Evolutionary conservation across 1,140 invertebrate genomes (phyloP), one percentile per base, ranked within the genome.

Genomic region (Drosophila bocki): DNA sequence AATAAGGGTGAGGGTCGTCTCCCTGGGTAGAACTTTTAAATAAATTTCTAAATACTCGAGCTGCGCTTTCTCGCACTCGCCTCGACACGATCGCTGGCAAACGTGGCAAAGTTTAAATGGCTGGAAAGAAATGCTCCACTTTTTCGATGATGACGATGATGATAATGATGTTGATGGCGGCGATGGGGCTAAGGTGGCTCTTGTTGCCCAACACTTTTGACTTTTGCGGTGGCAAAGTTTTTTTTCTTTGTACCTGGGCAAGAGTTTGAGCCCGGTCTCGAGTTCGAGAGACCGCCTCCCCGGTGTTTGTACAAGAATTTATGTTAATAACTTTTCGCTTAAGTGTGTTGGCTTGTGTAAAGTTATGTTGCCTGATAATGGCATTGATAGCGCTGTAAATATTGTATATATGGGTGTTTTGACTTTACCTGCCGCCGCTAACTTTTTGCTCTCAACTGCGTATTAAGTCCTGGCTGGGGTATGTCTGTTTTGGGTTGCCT

Each of bases 41-140:
- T 87, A 88, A 87, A 87, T 87, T 86, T 87, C 83, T 83, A 87
- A 87, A 87, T 87, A 88, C 83, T 87, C 80, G 67, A 77, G 75
- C 65, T 78, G 71, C 67, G 72, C 71, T 72, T 85, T 81, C 67
- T 50, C 64, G 29, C 44, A 67, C 26, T 41, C 44, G 69, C 67
- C 50, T 29, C 29, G 51, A 74, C 70, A 75, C 83, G 83, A 86
- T 86, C 83, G 84, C 83, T 11, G 80, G 79, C 70, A 79, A 86
- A 86, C 80, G 84, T 88, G 80, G 53, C 71, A 86, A 86, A 86
- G 80, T 88, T 86, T 79, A 88, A 87, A 80, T 75, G 59, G 76
- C 75, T 64, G 57, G 19, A 74, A 67, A 61, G 54, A 81, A 71
- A 81, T 61, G 70, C 62, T 63, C 64, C 75, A 77, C 76, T 88